Conservation (phyloP, 92 coral and sea anemone species). For the Blastomussa wellsi region DNA sequence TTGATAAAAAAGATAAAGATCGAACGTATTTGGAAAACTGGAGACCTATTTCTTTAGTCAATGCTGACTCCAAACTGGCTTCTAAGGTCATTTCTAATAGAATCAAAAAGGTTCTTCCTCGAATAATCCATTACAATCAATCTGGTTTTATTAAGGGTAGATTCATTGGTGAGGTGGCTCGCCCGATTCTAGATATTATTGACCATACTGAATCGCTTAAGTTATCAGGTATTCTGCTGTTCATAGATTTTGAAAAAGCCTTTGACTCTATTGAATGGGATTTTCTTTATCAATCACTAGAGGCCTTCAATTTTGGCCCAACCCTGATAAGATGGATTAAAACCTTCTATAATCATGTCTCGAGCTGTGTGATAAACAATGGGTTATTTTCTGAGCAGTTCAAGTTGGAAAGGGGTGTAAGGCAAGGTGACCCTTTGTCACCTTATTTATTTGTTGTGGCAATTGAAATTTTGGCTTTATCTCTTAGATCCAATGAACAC, state of each 20-base stretch:
- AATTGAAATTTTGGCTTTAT: too few relatives aligned
- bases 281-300: conserved; percentile 11
- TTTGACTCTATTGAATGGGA: conserved; percentile 28
- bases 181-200: conserved; percentile 14
- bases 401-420: conserved; percentile 1
- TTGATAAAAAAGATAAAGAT: conserved; percentile 19
- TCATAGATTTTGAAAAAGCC: conserved; percentile 14
- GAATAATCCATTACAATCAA: too few relatives aligned
- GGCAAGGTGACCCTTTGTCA: conserved; percentile 7
- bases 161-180: conserved; percentile 13
- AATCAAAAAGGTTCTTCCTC: too few relatives aligned
- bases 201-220: conserved; percentile 14
- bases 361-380: conserved; percentile 5
- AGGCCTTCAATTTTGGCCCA: conserved; percentile 9
- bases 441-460: background rate
- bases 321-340: conserved; percentile 21
- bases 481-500: too few relatives aligned
- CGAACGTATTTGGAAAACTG: conserved; percentile 38
- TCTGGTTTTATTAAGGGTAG: too few relatives aligned
- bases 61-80: conserved; percentile 28
- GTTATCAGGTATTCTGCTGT: background rate
- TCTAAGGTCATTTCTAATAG: conserved; percentile 28
- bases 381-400: background rate
- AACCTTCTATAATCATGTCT: background rate
- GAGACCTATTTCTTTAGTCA: conserved; percentile 29